Conservation (phyloP, 2,113 vertebrate species). For the Diadophis punctatus region DNA sequence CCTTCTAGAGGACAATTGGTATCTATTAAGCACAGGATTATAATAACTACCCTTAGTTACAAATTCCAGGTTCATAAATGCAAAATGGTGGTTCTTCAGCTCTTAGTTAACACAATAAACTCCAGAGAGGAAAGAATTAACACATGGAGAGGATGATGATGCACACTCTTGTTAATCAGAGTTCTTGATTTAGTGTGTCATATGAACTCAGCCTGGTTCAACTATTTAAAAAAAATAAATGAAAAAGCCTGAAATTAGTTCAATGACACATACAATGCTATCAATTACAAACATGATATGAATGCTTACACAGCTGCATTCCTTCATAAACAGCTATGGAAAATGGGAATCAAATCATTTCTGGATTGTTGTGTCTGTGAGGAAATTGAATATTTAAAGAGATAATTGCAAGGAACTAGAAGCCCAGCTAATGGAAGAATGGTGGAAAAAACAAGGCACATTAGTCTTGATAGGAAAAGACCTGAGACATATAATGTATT, state of each 20-base stretch:
- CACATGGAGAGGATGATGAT: neutral
- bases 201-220: neutral
- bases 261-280: neutral
- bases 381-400: neutral
- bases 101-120: neutral
- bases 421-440: neutral
- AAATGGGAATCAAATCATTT: neutral
- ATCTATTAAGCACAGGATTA: neutral
- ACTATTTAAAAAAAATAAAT: neutral
- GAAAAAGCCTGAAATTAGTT: neutral
- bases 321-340: neutral
- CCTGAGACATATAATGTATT: constrained; percentile 16
- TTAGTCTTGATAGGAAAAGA: constrained; percentile 1
- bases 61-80: neutral
- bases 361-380: neutral
- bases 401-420: neutral
- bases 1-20: neutral
- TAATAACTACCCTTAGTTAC: neutral
- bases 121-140: neutral
- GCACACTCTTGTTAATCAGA: neutral
- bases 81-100: neutral
- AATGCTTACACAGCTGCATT: neutral
- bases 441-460: neutral
- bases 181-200: neutral
- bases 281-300: neutral